phyloP scores from a whole-genome alignment of 2,113 vertebrate genomes.

The Pleuronectes platessa region DNA sequence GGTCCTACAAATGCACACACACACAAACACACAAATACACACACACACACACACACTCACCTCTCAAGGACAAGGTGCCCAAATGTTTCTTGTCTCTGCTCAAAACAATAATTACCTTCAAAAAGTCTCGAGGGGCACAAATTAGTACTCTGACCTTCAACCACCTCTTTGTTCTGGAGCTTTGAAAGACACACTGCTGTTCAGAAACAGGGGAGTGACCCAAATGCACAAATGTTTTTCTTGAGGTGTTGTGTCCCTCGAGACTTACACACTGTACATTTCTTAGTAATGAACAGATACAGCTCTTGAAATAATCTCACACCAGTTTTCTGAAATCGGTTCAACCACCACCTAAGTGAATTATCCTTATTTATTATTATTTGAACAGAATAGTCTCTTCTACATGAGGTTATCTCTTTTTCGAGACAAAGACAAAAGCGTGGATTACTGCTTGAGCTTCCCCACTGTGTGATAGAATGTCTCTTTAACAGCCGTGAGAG shows the following conservation, averaged over 20 bases:
- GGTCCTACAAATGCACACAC: neutral
- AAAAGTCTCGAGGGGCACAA: constrained; percentile 57
- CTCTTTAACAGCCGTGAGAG: constrained; percentile 30
- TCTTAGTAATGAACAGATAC: neutral
- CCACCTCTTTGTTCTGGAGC: constrained; percentile 43
- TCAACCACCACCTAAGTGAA: no score
- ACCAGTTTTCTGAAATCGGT: no score
- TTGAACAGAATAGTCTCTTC: neutral
- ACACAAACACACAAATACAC: constrained; percentile 12
- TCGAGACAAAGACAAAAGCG: neutral
- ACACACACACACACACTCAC: constrained; percentile 21
- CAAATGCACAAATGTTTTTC: constrained; percentile 16
- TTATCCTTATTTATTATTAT: no score
- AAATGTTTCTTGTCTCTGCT: constrained; percentile 30
- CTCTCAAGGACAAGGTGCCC: constrained; percentile 24
- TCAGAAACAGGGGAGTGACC: constrained; percentile 43
- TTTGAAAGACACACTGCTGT: constrained; percentile 59
- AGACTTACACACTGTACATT: neutral
- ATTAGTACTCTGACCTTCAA: constrained; percentile 66
- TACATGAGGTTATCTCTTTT: neutral
- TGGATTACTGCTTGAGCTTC: constrained; percentile 8
- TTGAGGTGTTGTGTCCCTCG: neutral
- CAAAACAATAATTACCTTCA: constrained; percentile 73
- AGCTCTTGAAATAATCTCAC: neutral
- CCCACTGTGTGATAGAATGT: constrained; percentile 45